Percentiles rank a stretch among this genome's conserved stretches.
Evolutionary conservation across 2,888 invertebrate genomes (phyloP).

Genomic region (Dicranocentrus wangi): DNA sequence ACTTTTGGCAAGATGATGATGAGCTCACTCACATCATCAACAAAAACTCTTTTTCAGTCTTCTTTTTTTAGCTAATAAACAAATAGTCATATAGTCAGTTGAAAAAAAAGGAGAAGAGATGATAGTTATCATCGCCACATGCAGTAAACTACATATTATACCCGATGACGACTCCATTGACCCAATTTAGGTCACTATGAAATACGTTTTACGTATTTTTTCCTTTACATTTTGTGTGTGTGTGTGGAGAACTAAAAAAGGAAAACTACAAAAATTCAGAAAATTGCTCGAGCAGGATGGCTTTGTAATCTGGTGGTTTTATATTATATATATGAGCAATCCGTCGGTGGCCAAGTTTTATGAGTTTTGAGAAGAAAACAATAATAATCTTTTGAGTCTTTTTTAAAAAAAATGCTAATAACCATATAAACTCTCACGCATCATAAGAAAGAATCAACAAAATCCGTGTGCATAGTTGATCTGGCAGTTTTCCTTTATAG

Average conservation of each 20-base stretch:
- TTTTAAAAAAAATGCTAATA: not conserved
- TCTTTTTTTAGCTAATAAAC: slow-evolving; percentile 11
- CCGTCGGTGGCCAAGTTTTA: slow-evolving; percentile 37
- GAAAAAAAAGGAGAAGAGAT: too few species aligned
- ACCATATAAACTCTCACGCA: not conserved
- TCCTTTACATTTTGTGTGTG: not conserved
- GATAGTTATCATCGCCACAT: not conserved
- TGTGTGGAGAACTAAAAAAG: slow-evolving; percentile 37
- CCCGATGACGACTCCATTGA: slow-evolving; percentile 38
- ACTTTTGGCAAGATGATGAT: slow-evolving; percentile 26
- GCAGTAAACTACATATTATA: slow-evolving; percentile 6
- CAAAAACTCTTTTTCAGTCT: too few species aligned
- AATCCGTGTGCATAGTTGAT: not conserved
- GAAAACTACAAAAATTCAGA: too few species aligned
- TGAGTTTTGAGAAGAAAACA: slow-evolving; percentile 19
- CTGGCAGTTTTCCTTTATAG: not conserved
- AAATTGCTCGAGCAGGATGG: not conserved
- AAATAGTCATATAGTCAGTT: not conserved
- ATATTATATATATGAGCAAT: too few species aligned
- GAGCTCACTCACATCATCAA: too few species aligned
- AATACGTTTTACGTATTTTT: too few species aligned
- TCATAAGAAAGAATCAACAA: not conserved
- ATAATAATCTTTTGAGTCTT: too few species aligned
- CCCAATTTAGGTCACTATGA: slow-evolving; percentile 39
- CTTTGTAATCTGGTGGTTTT: too few species aligned